These are phyloP conservation scores for Sciurus carolinensis DNA, from an alignment of 2,797 vertebrate species.

Conservation along the genomic window DNA sequence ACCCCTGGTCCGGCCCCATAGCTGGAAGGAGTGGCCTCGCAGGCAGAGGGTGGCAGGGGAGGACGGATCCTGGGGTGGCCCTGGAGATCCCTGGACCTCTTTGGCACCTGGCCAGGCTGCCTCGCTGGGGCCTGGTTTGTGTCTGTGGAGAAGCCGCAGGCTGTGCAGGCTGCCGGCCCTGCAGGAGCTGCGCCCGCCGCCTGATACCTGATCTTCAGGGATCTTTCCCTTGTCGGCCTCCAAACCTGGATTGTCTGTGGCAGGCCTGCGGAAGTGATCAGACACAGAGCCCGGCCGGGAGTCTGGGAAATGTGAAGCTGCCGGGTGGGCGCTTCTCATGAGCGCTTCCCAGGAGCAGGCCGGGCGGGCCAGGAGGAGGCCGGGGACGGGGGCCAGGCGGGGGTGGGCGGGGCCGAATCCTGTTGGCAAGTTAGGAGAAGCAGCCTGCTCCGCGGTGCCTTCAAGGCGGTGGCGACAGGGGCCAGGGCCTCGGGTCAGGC, in stretches of 20 bases:
- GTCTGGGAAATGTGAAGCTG: slow-evolving; percentile 49
- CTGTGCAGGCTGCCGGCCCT: not conserved
- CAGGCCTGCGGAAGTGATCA: slow-evolving; percentile 81
- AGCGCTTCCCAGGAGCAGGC: slow-evolving; percentile 39
- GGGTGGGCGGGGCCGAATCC: not conserved
- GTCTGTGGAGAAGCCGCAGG: not conserved
- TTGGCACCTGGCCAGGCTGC: slow-evolving; percentile 34
- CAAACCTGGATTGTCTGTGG: slow-evolving; percentile 79
- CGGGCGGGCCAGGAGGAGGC: not conserved
- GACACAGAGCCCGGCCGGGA: slow-evolving; percentile 77
- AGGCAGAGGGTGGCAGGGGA: not conserved
- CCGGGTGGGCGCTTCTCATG: slow-evolving; percentile 41
- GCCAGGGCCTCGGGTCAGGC: not conserved
- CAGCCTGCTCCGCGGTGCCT: not conserved
- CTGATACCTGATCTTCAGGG: slow-evolving; percentile 79
- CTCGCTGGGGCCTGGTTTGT: slow-evolving; percentile 81
- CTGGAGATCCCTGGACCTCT: not conserved
- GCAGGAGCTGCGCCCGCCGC: not conserved
- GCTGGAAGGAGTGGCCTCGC: not conserved
- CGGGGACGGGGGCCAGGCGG: not conserved
- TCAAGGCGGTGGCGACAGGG: not conserved
- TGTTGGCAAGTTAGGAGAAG: not conserved
- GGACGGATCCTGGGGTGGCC: not conserved
- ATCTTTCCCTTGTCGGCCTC: slow-evolving; percentile 74
- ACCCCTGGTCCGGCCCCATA: fast-evolving